Conservation (phyloP, 2,797 vertebrate species). For the Hapalemur alaotrensis region DNA sequence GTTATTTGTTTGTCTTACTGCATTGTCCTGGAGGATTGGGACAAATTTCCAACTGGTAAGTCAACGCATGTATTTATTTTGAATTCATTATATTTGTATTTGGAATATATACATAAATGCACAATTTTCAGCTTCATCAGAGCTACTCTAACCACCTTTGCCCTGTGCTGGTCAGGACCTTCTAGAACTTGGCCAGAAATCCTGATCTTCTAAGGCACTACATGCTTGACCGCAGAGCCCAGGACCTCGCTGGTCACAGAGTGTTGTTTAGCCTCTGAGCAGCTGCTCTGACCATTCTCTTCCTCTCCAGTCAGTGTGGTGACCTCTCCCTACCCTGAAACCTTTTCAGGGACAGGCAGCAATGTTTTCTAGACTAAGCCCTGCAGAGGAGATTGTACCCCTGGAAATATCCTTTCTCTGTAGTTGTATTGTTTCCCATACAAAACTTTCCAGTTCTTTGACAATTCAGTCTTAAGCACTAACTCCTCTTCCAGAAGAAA, state of each 20-base stretch:
- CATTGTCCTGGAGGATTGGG: neutral
- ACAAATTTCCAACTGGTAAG: neutral
- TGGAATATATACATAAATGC: fast-evolving
- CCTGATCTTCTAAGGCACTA: too few relatives aligned
- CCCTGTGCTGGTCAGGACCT: neutral
- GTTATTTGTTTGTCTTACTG: neutral
- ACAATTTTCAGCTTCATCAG: neutral
- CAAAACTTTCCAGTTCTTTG: neutral
- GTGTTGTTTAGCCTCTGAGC: neutral
- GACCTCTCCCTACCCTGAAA: neutral
- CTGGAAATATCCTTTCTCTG: neutral
- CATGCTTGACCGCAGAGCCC: too few relatives aligned
- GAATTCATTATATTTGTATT: neutral
- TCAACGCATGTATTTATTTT: neutral
- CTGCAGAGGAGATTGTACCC: fast-evolving
- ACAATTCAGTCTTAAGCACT: neutral
- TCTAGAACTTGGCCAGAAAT: neutral
- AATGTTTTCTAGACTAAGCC: neutral
- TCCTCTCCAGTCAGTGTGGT: neutral
- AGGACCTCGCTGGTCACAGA: fast-evolving
- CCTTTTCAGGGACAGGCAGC: neutral
- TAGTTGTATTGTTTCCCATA: neutral
- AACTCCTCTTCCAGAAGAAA: neutral
- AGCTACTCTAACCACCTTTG: neutral
- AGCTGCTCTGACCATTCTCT: fast-evolving